These are phyloP conservation scores for Chrysaora quinquecirrha DNA, from an alignment of 30 jellyfish, hydroid and myxozoan genomes.

Conservation along the genomic window DNA sequence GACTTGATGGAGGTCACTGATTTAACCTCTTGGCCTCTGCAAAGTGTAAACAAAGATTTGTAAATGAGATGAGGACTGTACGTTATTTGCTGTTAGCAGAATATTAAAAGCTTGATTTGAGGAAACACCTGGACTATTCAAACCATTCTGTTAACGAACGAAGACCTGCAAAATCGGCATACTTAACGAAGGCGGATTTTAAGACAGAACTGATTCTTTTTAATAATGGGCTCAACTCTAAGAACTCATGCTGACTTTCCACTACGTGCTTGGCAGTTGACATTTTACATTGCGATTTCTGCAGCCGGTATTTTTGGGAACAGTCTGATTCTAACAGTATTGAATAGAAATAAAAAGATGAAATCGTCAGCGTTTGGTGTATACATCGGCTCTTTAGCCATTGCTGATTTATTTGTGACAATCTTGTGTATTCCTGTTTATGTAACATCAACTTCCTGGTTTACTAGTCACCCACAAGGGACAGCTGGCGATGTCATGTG, in stretches of 20 bases:
- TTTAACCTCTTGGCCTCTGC: too few relatives aligned
- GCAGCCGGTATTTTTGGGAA: constrained; percentile 48
- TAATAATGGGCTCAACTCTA: background rate
- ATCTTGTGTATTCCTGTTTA: constrained; percentile 47
- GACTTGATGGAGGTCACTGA: too few relatives aligned
- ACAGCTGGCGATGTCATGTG: constrained; percentile 71
- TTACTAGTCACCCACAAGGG: constrained; percentile 36
- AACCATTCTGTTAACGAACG: too few relatives aligned
- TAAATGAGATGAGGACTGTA: too few relatives aligned
- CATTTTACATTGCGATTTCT: constrained; percentile 23
- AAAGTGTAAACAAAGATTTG: too few relatives aligned
- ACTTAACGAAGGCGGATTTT: too few relatives aligned
- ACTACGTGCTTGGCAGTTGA: constrained; percentile 38
- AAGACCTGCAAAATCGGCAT: too few relatives aligned
- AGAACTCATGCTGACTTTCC: constrained; percentile 30
- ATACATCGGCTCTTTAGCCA: constrained; percentile 48
- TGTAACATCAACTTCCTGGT: constrained; percentile 39
- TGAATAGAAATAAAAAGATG: background rate
- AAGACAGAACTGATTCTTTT: too few relatives aligned
- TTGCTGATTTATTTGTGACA: constrained; percentile 48
- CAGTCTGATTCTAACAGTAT: constrained; percentile 17
- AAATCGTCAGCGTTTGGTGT: constrained; percentile 56
- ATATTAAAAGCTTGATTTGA: too few relatives aligned
- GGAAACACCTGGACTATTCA: too few relatives aligned
- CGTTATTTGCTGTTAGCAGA: too few relatives aligned